Evolutionary conservation across 2,113 vertebrate species (phyloP).

Genomic region (Spheniscus mendiculus): DNA sequence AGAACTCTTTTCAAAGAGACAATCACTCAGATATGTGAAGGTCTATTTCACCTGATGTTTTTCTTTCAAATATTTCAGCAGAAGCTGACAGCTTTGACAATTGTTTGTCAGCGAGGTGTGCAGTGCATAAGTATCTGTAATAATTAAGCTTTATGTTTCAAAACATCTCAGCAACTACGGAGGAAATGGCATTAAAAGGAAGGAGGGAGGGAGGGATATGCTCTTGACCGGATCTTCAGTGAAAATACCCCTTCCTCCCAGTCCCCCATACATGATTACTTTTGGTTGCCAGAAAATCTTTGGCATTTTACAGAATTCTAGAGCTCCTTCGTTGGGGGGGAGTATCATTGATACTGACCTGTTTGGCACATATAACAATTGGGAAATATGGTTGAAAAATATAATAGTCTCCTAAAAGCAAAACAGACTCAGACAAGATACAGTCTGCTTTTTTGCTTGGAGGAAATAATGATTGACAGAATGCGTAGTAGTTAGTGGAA

Average conservation of each 20-base stretch:
- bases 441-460: background rate
- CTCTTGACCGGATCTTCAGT: background rate
- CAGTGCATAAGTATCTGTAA: background rate
- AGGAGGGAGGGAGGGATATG: background rate
- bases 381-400: background rate
- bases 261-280: background rate
- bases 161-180: slow-evolving; percentile 48
- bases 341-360: background rate
- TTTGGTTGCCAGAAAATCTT: slow-evolving; percentile 14
- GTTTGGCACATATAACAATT: background rate
- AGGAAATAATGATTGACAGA: background rate
- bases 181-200: slow-evolving; percentile 38
- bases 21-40: slow-evolving; percentile 36
- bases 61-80: background rate
- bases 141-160: slow-evolving; percentile 61
- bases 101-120: slow-evolving; percentile 41
- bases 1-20: slow-evolving; percentile 33
- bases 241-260: background rate
- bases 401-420: background rate
- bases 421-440: background rate
- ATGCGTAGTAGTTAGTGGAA: background rate
- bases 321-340: background rate
- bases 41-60: slow-evolving; percentile 41
- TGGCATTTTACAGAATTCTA: slow-evolving; percentile 9
- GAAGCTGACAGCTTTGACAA: background rate